Conservation (phyloP, 1,140 invertebrate species). For the Chymomyza costata region DNA sequence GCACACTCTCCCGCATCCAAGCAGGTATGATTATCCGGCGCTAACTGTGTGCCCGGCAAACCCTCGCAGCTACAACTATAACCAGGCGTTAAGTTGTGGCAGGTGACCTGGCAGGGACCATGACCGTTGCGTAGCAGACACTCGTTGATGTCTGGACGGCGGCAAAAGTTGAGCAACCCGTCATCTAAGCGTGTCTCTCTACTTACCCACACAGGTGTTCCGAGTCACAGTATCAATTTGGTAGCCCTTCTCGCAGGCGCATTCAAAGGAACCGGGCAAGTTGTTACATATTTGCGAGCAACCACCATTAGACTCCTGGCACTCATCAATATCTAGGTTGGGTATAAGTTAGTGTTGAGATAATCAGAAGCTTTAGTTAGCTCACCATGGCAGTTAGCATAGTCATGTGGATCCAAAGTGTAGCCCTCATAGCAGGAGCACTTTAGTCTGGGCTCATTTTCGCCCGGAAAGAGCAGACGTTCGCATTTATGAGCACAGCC, state of each 20-base stretch:
- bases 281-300: constrained; percentile 82
- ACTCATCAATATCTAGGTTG: constrained; percentile 88
- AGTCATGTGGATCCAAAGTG: constrained; percentile 57
- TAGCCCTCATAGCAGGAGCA: constrained; percentile 66
- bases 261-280: constrained; percentile 82
- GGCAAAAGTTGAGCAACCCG: no score
- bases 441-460: constrained; percentile 54
- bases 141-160: constrained; percentile 79
- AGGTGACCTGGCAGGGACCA: constrained; percentile 82
- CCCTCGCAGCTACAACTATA: constrained; percentile 80
- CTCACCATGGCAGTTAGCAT: constrained; percentile 58
- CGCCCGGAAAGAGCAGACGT: constrained; percentile 56
- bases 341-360: no score
- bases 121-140: constrained; percentile 80
- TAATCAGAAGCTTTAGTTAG: no score
- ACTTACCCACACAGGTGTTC: constrained; percentile 72
- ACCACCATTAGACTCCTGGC: constrained; percentile 80
- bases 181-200: not conserved
- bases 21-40: constrained; percentile 77
- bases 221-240: constrained; percentile 35
- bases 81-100: constrained; percentile 79
- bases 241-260: constrained; percentile 80
- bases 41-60: constrained; percentile 79
- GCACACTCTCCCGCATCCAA: constrained; percentile 81
- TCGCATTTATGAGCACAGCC: constrained; percentile 72